A percentile compares a stretch with the other conserved stretches of the same genome.
Evolutionary conservation across 2,113 vertebrate genomes (phyloP).

Genomic region (Baryphthengus martii): DNA sequence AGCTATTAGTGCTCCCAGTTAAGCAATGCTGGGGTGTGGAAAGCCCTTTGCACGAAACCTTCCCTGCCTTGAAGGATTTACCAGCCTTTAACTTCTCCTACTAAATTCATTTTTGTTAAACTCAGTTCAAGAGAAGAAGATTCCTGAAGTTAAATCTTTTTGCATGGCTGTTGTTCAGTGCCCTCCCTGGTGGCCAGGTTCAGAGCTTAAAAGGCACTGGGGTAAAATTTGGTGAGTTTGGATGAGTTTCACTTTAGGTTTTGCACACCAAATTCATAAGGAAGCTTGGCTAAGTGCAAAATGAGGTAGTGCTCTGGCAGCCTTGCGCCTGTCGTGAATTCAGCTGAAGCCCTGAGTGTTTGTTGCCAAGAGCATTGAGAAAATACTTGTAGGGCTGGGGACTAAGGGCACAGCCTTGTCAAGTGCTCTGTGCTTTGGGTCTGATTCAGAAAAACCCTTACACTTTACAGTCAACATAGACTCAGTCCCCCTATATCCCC

Average conservation of each 20-base stretch:
- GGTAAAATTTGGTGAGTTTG: background rate
- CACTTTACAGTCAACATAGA: background rate
- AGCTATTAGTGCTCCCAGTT: slow-evolving; percentile 24
- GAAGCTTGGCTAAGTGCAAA: background rate
- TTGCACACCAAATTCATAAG: background rate
- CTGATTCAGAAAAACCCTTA: background rate
- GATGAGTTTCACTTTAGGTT: background rate
- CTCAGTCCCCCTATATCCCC: background rate
- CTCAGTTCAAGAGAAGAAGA: background rate
- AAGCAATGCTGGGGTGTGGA: slow-evolving; percentile 37
- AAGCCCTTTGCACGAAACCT: background rate
- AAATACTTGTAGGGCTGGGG: background rate
- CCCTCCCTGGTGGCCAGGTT: background rate
- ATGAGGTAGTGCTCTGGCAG: background rate
- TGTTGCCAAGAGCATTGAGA: background rate
- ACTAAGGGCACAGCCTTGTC: background rate
- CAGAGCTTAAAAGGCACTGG: background rate
- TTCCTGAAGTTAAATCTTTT: background rate
- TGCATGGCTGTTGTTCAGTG: background rate
- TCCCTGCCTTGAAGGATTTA: background rate
- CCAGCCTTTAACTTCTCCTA: background rate
- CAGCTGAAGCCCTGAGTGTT: background rate
- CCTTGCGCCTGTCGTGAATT: background rate
- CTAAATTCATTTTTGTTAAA: background rate
- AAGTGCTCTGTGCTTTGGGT: background rate